Percentiles rank a stretch among this genome's conserved stretches.
Conservation (phyloP, 2,113 vertebrate genomes). For the Lates calcarifer region DNA sequence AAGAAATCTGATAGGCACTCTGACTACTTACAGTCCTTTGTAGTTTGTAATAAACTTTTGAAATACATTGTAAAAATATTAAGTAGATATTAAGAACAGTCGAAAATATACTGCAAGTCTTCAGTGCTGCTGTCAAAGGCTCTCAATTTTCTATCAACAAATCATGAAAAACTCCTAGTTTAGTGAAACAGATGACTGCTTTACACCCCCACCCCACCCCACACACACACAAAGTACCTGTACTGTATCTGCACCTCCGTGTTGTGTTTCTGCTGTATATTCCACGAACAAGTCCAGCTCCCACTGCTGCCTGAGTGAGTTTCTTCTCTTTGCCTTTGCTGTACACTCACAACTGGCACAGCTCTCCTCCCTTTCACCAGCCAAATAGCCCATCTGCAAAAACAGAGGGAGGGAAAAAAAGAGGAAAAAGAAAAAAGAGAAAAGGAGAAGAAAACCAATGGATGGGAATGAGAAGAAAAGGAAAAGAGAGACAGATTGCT, state of each 20-base stretch:
- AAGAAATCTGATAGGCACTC: neutral
- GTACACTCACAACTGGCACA: slow-evolving; percentile 65
- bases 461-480: slow-evolving; percentile 54
- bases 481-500: slow-evolving; percentile 73
- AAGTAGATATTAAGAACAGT: neutral
- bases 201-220: neutral
- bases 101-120: neutral
- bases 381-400: slow-evolving; percentile 72
- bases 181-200: neutral
- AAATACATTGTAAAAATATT: neutral
- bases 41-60: slow-evolving; percentile 12
- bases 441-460: slow-evolving; percentile 38
- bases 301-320: slow-evolving; percentile 30
- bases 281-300: slow-evolving; percentile 47
- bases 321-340: slow-evolving; percentile 52
- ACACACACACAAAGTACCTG: slow-evolving; percentile 72
- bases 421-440: slow-evolving; percentile 18
- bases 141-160: neutral
- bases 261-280: slow-evolving; percentile 34
- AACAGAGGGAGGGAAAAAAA: slow-evolving; percentile 54
- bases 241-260: slow-evolving; percentile 52
- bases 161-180: neutral
- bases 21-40: neutral
- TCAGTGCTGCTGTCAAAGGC: neutral
- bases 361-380: slow-evolving; percentile 60